phyloP scores from a whole-genome alignment of 2,797 vertebrate genomes.

The Platyrinchus mystaceus region DNA sequence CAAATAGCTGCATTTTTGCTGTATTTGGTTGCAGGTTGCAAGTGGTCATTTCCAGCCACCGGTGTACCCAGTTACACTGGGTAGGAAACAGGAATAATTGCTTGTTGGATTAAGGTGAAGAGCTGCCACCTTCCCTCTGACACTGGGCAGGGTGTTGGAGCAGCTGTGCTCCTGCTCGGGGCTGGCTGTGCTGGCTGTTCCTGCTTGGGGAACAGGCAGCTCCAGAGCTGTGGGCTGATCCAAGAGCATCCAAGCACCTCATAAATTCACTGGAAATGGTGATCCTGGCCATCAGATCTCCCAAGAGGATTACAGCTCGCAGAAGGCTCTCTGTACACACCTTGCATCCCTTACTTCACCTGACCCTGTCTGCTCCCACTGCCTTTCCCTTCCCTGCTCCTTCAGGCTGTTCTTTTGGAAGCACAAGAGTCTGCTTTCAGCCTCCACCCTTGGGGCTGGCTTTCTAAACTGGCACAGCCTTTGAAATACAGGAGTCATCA shows the following conservation, averaged over 20 bases:
- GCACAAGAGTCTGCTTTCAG: not conserved
- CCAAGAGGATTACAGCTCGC: not conserved
- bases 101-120: not conserved
- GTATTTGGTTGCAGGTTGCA: not conserved
- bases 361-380: not conserved
- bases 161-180: rapidly evolving
- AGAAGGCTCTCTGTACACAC: not conserved
- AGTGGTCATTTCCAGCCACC: not conserved
- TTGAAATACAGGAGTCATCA: not conserved
- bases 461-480: not conserved
- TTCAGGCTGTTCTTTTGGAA: not conserved
- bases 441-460: not conserved
- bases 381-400: not conserved
- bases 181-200: not conserved
- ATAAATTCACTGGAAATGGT: not conserved
- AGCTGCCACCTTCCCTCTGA: not conserved
- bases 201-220: not conserved
- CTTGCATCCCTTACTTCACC: not conserved
- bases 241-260: not conserved
- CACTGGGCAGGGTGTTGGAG: rapidly evolving
- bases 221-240: not conserved
- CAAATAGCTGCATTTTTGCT: not conserved
- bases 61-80: not conserved
- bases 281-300: not conserved
- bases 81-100: not conserved